A percentile compares a stretch with the other conserved stretches of the same genome.
Evolutionary conservation across 1,140 invertebrate genomes (phyloP).

Genomic region (Ceratina australensis): DNA sequence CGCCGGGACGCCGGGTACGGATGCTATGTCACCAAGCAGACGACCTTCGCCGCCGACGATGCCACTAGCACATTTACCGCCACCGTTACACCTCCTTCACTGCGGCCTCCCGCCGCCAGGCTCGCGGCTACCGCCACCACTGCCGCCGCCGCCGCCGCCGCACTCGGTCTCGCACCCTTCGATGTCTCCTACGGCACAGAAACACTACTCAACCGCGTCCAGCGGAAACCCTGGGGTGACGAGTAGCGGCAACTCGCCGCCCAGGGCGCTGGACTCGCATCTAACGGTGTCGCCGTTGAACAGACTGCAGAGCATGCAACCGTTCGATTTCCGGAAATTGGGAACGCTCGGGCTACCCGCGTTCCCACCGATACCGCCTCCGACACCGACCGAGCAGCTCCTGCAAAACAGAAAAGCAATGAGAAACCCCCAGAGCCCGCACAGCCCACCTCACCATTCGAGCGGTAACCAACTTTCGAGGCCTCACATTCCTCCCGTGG

Average conservation of each 20-base stretch:
- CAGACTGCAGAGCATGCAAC: constrained; percentile 95
- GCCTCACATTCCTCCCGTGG: constrained; percentile 72
- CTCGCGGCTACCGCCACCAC: constrained; percentile 77
- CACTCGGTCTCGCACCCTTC: constrained; percentile 76
- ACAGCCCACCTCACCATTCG: constrained; percentile 68
- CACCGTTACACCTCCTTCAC: constrained; percentile 80
- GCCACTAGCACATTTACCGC: constrained; percentile 81
- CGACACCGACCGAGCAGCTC: constrained; percentile 65
- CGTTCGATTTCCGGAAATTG: constrained; percentile 93
- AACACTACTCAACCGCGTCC: constrained; percentile 73
- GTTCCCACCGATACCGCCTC: constrained; percentile 83
- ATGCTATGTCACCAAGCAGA: constrained; percentile 85
- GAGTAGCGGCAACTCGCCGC: constrained; percentile 70
- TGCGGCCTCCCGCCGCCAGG: constrained; percentile 77
- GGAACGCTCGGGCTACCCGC: constrained; percentile 82
- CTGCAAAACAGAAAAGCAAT: constrained; percentile 67
- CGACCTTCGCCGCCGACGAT: constrained; percentile 83
- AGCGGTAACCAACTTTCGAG: constrained; percentile 69
- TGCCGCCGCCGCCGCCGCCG: constrained; percentile 74
- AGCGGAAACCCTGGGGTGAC: constrained; percentile 59
- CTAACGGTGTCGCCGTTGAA: constrained; percentile 88
- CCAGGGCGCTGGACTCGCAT: constrained; percentile 75
- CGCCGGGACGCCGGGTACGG: constrained; percentile 80
- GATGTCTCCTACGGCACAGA: constrained; percentile 77
- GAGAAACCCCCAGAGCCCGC: constrained; percentile 73